Conservation (phyloP, 2,113 vertebrate genomes). For the Setophaga kirtlandii region DNA sequence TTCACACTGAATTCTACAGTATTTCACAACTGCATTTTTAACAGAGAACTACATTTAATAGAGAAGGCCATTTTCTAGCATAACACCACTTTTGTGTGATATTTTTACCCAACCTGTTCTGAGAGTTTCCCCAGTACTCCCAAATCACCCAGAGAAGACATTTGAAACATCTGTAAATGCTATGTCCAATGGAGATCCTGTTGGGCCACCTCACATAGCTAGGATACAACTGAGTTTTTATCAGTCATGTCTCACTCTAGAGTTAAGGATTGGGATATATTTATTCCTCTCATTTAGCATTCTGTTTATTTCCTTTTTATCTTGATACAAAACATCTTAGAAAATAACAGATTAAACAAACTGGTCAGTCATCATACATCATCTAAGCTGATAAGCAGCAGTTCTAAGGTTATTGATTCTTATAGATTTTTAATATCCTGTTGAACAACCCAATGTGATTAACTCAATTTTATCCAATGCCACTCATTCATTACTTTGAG, state of each 20-base stretch:
- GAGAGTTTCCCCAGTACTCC: not conserved
- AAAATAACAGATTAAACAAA: not conserved
- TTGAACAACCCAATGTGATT: not conserved
- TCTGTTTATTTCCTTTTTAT: not conserved
- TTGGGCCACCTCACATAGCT: not conserved
- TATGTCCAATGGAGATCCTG: not conserved
- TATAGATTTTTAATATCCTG: not conserved
- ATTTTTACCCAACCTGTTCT: not conserved
- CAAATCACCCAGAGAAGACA: not conserved
- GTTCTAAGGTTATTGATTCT: not conserved
- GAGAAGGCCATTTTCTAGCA: not conserved
- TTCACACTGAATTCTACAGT: not conserved
- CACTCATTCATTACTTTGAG: not conserved
- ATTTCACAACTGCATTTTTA: not conserved
- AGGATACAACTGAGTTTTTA: not conserved
- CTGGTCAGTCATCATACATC: not conserved
- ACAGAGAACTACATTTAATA: not conserved
- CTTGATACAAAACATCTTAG: not conserved
- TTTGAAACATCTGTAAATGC: not conserved
- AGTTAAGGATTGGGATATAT: not conserved
- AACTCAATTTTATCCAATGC: constrained; percentile 9
- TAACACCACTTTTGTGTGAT: not conserved
- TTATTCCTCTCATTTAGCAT: not conserved
- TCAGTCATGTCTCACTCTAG: not conserved
- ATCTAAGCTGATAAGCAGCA: not conserved